phyloP scores from a whole-genome alignment of 2,797 vertebrate genomes.

The Coendou prehensilis region DNA sequence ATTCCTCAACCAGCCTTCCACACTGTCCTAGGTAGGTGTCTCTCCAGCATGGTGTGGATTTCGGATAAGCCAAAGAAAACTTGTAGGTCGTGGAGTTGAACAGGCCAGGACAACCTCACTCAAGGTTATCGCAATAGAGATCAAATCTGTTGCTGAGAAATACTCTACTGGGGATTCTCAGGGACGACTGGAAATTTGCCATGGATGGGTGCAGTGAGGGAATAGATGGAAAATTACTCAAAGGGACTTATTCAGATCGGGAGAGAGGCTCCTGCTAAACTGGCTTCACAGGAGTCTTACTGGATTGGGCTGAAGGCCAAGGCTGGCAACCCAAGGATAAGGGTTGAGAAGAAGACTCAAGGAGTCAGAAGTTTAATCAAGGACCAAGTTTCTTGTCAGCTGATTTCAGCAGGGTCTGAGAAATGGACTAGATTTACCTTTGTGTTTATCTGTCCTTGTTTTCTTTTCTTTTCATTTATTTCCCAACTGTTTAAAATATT shows the following conservation, averaged over 20 bases:
- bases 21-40: background rate
- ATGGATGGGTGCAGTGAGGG: background rate
- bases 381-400: background rate
- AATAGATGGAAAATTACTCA: background rate
- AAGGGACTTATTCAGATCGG: background rate
- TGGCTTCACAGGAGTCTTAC: background rate
- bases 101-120: background rate
- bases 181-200: background rate
- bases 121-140: background rate
- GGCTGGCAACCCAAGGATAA: background rate
- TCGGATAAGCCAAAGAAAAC: background rate
- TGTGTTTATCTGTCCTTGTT: background rate
- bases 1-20: background rate
- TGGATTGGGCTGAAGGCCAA: background rate
- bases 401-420: background rate
- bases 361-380: background rate
- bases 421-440: background rate
- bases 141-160: background rate
- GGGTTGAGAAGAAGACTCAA: background rate
- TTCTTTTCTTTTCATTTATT: constrained; percentile 41
- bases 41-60: background rate
- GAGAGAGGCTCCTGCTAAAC: background rate
- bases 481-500: background rate
- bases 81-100: background rate
- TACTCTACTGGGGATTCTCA: background rate